These are phyloP conservation scores for Asarcornis scutulata DNA, from an alignment of 2,113 vertebrate genomes.

Conservation along the genomic window DNA sequence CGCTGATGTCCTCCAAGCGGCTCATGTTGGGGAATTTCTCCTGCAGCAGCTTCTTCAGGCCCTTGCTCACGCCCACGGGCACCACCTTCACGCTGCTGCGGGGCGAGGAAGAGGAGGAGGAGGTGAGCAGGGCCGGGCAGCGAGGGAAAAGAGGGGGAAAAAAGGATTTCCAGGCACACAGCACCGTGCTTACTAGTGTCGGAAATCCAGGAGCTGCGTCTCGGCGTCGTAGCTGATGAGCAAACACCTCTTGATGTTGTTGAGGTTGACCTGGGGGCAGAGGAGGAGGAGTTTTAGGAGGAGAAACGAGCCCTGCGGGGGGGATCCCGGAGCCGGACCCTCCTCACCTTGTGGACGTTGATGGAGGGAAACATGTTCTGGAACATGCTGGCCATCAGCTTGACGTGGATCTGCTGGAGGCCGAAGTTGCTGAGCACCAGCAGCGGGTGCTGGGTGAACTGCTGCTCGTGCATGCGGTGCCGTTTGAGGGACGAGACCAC, in stretches of 20 bases:
- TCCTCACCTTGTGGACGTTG: slow-evolving; percentile 88
- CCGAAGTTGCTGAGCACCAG: slow-evolving; percentile 93
- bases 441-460: slow-evolving; percentile 88
- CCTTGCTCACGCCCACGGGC: slow-evolving; percentile 90
- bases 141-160: too few species aligned
- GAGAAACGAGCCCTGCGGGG: too few species aligned
- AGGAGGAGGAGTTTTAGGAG: neutral
- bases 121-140: neutral
- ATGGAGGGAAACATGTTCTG: slow-evolving; percentile 95
- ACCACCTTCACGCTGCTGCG: slow-evolving; percentile 92
- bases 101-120: neutral
- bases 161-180: too few species aligned
- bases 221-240: slow-evolving; percentile 83
- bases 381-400: slow-evolving; percentile 93
- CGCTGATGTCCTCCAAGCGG: slow-evolving; percentile 92
- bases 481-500: slow-evolving; percentile 88
- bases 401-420: slow-evolving; percentile 87
- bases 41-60: slow-evolving; percentile 93
- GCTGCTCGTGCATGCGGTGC: slow-evolving; percentile 93
- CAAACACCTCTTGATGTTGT: slow-evolving; percentile 90
- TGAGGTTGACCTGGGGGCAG: slow-evolving; percentile 84
- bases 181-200: slow-evolving; percentile 88
- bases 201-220: slow-evolving; percentile 84
- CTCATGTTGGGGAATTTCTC: slow-evolving; percentile 93
- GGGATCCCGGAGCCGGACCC: too few species aligned